Conservation (phyloP, 2,797 vertebrate genomes). For the Phoeniculus purpureus region DNA sequence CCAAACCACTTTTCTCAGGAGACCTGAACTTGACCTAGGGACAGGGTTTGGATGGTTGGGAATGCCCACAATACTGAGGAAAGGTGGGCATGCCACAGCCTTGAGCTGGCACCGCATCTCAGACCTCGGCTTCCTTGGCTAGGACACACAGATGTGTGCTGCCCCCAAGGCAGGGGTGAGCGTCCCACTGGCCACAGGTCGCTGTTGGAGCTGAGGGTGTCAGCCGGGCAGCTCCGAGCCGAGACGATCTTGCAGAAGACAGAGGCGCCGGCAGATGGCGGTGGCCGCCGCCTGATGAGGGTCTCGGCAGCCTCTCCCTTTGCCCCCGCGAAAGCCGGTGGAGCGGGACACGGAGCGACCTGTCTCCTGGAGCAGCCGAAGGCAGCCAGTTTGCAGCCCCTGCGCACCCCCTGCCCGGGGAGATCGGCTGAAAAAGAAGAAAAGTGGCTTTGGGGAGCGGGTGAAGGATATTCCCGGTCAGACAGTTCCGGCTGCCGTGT, state of each 20-base stretch:
- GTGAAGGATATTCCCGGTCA: rapidly evolving
- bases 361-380: background rate
- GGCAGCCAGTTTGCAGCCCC: background rate
- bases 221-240: background rate
- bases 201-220: rapidly evolving
- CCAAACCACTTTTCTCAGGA: background rate
- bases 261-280: background rate
- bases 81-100: background rate
- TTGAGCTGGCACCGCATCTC: background rate
- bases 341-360: background rate
- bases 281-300: background rate
- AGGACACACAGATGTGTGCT: rapidly evolving
- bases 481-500: background rate
- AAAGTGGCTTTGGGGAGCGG: background rate
- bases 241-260: background rate
- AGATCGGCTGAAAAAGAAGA: background rate
- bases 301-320: background rate
- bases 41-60: rapidly evolving
- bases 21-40: background rate
- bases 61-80: background rate
- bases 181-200: too few species aligned
- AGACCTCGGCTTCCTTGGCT: rapidly evolving
- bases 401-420: background rate
- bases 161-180: background rate
- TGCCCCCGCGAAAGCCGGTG: rapidly evolving